phyloP scores from a whole-genome alignment of 2,888 invertebrate species.

The Philereme transversata region DNA sequence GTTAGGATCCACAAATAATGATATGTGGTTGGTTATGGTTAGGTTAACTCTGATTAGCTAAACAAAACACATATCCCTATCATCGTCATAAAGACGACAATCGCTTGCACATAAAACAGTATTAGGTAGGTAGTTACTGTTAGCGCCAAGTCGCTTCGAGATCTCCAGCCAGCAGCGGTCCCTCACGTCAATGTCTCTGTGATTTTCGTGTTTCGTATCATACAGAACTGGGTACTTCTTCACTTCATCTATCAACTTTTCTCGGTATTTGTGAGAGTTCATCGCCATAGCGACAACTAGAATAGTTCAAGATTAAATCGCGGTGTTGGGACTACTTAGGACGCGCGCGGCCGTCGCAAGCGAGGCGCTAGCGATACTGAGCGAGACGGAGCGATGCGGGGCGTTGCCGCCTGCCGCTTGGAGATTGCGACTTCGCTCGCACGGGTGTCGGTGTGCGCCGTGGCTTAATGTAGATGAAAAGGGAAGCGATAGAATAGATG shows the following conservation, averaged over 20 bases:
- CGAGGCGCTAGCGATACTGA: constrained; percentile 69
- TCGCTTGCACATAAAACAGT: constrained; percentile 1
- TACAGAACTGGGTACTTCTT: constrained; percentile 73
- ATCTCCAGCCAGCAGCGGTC: constrained; percentile 78
- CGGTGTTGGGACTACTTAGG: constrained; percentile 9
- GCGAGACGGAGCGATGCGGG: constrained; percentile 62
- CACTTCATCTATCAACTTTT: constrained; percentile 73
- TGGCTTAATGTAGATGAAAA: constrained; percentile 50
- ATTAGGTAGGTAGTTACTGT: constrained; percentile 61
- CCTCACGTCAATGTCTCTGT: constrained; percentile 70
- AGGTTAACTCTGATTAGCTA: too few relatives aligned
- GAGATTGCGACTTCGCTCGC: constrained; percentile 52
- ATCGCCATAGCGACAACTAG: constrained; percentile 35
- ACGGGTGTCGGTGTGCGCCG: constrained; percentile 62
- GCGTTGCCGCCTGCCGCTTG: constrained; percentile 72
- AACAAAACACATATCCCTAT: background rate
- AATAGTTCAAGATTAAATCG: constrained; percentile 9
- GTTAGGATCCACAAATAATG: too few relatives aligned
- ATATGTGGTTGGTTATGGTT: too few relatives aligned
- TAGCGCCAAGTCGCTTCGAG: constrained; percentile 66
- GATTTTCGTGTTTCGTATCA: constrained; percentile 73
- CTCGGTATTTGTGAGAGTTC: constrained; percentile 59
- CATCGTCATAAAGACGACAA: constrained; percentile 1
- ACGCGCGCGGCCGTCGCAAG: constrained; percentile 53
- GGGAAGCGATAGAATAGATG: background rate